Base-by-base conservation (phyloP, 2,113 vertebrate species). In the Seriola dumerili region DNA sequence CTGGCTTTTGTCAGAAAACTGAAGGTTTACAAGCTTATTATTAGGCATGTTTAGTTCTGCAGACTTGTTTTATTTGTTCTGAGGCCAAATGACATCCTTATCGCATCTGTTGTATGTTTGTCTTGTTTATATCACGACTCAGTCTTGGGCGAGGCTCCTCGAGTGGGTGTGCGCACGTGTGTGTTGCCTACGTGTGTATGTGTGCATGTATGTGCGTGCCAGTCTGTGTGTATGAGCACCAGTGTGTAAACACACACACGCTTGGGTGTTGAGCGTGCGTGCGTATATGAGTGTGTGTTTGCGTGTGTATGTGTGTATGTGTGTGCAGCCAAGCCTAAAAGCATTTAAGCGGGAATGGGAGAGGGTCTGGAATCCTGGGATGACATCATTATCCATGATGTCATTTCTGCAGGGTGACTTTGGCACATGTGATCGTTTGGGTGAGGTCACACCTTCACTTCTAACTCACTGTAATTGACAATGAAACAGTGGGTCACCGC, bases 381-480 rank as follows among this genome's bases (percentile, higher is more conserved):
- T 95, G 91, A 95, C 93, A 95, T 94, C 94, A 95, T 95, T 91
- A 79, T 83, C 82, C 82, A 95, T 95, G 94, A 95, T 94, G 93
- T 95, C 93, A 95, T 93, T 93, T 91, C 91, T 94, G 90, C 87
- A 92, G 94, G 94, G 94, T 95, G 94, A 95, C 93, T 93, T 95
- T 95, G 93, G 92, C 90, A 93, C 92, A 91, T 90, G 92, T 86
- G 91, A 90, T 84, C 42, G 81, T 82, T 72, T 71, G 86, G 91
- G 83, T 93, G 94, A 94, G 91, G 91, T 94, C 94, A 94, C 92
- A 62, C 88, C 78, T 88, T 92, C 71, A 88, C 90, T 81, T 86
- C 89, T 89, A 89, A 88, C 83, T 88, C 84, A 32, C 72, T 71
- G 89, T 94, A 93, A 94, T 92, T 91, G 91, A 91, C 89, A 86